Conservation (phyloP, 2,113 vertebrate species). For the Vicugna pacos region DNA sequence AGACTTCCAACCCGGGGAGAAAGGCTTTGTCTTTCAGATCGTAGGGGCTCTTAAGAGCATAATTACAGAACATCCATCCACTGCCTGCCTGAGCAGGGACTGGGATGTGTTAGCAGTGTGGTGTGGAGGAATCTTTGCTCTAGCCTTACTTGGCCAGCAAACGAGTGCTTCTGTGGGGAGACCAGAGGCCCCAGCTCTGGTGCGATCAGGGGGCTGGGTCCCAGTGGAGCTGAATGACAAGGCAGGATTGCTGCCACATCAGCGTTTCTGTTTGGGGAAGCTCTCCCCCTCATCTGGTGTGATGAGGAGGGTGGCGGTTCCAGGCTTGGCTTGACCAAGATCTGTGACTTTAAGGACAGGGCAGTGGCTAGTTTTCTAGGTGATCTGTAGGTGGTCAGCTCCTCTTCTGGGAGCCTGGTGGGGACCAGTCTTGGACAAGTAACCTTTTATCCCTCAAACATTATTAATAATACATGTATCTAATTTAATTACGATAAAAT, state of each 20-base stretch:
- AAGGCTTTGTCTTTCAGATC: not conserved
- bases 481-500: not conserved
- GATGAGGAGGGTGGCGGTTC: not conserved
- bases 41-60: not conserved
- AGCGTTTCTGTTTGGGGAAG: not conserved
- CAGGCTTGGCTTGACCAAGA: not conserved
- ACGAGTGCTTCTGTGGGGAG: not conserved
- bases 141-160: not conserved
- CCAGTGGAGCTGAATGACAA: not conserved
- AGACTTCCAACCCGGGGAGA: not conserved
- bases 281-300: not conserved
- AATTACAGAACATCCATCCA: not conserved
- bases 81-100: not conserved
- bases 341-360: not conserved
- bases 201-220: rapidly evolving
- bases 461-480: not conserved
- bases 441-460: not conserved
- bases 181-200: not conserved
- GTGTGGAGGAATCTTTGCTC: not conserved
- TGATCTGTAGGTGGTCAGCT: not conserved
- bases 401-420: not conserved
- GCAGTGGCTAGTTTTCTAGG: not conserved
- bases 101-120: not conserved
- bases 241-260: not conserved
- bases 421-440: not conserved